Evolutionary conservation across 2,797 vertebrate species (phyloP).

Genomic region (Acanthis flammea): DNA sequence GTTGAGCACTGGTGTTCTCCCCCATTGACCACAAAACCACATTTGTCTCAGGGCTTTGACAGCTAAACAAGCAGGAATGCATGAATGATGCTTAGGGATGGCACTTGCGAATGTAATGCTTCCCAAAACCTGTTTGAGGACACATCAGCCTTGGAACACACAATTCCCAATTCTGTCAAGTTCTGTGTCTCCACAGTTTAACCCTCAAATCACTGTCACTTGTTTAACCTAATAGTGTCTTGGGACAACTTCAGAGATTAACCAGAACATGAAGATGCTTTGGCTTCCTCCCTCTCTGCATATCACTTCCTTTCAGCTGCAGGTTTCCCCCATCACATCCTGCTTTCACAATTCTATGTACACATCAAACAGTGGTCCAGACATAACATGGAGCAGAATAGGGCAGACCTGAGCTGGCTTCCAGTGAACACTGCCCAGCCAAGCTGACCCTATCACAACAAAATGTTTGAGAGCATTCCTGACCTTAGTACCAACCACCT

Average conservation of each 20-base stretch:
- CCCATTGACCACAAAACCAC: neutral
- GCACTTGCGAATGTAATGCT: neutral
- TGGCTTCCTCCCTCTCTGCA: neutral
- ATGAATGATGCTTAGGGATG: neutral
- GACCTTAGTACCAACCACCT: accelerated
- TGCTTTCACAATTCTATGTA: neutral
- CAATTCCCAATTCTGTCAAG: conserved; percentile 44
- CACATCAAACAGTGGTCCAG: neutral
- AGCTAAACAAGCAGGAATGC: neutral
- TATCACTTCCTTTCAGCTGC: neutral
- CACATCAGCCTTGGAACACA: conserved; percentile 12
- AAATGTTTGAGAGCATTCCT: neutral
- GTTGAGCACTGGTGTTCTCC: neutral
- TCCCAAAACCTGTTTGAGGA: conserved; percentile 36
- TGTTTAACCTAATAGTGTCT: conserved; percentile 9
- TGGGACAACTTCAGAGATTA: conserved; percentile 28
- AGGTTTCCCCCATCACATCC: neutral
- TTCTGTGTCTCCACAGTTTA: conserved; percentile 26
- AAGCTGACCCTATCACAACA: neutral
- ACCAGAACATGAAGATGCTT: conserved; percentile 31
- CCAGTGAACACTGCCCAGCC: neutral
- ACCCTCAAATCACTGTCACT: conserved; percentile 54
- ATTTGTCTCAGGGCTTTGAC: conserved; percentile 1
- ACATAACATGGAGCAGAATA: accelerated
- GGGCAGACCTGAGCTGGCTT: neutral